phyloP scores from a whole-genome alignment of 1,140 invertebrate species.

The Bombyx mandarina region DNA sequence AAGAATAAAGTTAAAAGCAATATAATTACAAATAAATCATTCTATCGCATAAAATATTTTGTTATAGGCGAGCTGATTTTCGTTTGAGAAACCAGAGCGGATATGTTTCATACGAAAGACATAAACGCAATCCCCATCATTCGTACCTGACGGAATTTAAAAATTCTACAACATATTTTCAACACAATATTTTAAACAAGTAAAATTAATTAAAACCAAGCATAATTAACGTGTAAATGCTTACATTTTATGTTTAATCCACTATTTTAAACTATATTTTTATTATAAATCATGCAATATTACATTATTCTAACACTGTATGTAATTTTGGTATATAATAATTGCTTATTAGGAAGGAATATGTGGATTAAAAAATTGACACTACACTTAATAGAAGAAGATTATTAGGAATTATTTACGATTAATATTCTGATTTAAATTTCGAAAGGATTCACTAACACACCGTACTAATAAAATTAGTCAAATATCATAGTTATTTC shows the following conservation, averaged over 20 bases:
- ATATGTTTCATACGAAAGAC: too few species aligned
- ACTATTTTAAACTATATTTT: conserved; percentile 25
- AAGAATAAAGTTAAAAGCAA: too few species aligned
- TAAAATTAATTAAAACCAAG: not conserved
- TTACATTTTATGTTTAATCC: conserved; percentile 14
- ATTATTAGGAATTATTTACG: conserved; percentile 7
- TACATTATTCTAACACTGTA: conserved; percentile 37
- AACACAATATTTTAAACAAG: not conserved
- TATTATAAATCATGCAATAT: conserved; percentile 43
- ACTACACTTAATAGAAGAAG: conserved; percentile 27
- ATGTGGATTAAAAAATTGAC: conserved; percentile 57
- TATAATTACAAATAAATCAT: too few species aligned
- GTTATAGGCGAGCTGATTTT: too few species aligned
- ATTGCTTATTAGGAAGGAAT: conserved; percentile 61
- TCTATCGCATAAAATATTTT: too few species aligned
- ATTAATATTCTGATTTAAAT: not conserved
- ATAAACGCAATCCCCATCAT: too few species aligned
- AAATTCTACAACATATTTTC: not conserved
- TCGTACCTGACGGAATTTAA: not conserved
- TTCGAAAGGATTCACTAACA: not conserved
- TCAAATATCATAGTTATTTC: too few species aligned
- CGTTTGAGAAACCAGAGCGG: too few species aligned
- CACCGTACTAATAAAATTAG: too few species aligned
- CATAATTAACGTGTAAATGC: conserved; percentile 1
- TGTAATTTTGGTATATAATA: conserved; percentile 55